A percentile compares a stretch with the other conserved stretches of the same genome.
phyloP scores from a whole-genome alignment of 2,113 vertebrate species.

The Machaerirhynchus nigripectus region DNA sequence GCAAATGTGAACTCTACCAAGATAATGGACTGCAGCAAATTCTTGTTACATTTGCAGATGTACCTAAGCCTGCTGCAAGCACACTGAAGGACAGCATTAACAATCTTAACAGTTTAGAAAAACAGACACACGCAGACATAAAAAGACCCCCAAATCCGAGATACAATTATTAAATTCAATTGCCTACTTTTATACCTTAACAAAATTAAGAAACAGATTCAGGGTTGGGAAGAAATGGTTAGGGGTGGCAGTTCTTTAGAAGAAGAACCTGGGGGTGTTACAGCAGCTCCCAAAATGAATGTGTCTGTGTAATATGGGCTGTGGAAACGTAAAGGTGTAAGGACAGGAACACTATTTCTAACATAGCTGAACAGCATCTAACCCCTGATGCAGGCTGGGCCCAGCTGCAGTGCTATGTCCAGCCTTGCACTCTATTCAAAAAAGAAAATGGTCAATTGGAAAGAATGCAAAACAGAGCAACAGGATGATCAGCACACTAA shows the following conservation, averaged over 20 bases:
- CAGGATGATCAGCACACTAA: neutral
- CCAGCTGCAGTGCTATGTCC: neutral
- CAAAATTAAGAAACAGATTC: neutral
- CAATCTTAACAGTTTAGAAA: neutral
- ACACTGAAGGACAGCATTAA: neutral
- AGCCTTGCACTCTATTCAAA: neutral
- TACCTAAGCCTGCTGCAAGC: neutral
- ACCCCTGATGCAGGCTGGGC: neutral
- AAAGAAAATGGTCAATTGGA: neutral
- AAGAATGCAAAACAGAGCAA: neutral
- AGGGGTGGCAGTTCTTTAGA: neutral
- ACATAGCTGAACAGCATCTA: neutral
- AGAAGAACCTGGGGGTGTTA: neutral
- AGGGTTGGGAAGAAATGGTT: neutral
- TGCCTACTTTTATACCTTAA: neutral
- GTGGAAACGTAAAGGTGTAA: neutral
- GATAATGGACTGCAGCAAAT: neutral
- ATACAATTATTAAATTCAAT: neutral
- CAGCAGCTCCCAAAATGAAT: neutral
- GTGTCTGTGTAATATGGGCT: neutral
- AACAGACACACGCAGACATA: neutral
- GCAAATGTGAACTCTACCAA: neutral
- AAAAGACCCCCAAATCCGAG: accelerated
- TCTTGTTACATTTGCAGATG: neutral
- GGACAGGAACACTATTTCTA: neutral